Percentiles rank a stretch among this genome's conserved stretches.
phyloP scores from a whole-genome alignment of 2,888 invertebrate genomes.

The Epistrophe eligans region DNA sequence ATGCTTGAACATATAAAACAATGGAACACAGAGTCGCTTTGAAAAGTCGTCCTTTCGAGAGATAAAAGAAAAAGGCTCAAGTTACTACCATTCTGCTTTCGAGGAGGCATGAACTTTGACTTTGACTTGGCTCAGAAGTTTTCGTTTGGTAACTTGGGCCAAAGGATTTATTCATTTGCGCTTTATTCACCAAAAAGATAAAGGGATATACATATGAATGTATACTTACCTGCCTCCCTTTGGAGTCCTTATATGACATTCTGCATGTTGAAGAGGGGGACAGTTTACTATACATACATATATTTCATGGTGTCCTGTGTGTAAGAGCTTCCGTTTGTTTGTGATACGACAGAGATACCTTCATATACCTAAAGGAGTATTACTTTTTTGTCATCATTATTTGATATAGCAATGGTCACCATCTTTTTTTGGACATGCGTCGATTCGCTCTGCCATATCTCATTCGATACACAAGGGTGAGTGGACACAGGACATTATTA shows the following conservation, averaged over 20 bases:
- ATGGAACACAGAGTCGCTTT: slow-evolving; percentile 64
- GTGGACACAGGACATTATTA: slow-evolving; percentile 51
- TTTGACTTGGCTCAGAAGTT: slow-evolving; percentile 74
- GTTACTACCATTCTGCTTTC: slow-evolving; percentile 81
- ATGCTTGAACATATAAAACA: slow-evolving; percentile 50
- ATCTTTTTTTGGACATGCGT: slow-evolving; percentile 72
- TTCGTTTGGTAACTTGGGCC: slow-evolving; percentile 72
- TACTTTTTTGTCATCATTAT: neutral
- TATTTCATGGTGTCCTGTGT: slow-evolving; percentile 1
- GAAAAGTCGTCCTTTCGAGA: slow-evolving; percentile 63
- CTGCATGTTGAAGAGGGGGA: neutral
- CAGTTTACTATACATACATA: no score
- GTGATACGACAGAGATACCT: neutral
- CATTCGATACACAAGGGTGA: slow-evolving; percentile 38
- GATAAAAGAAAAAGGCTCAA: slow-evolving; percentile 81
- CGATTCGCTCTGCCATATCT: slow-evolving; percentile 47
- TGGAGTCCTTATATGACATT: slow-evolving; percentile 42
- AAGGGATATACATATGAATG: slow-evolving; percentile 55
- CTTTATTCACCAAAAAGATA: slow-evolving; percentile 64
- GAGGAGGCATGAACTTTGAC: slow-evolving; percentile 80
- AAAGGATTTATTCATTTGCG: slow-evolving; percentile 74
- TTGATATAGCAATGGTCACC: slow-evolving; percentile 58
- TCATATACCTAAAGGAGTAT: neutral
- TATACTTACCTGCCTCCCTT: neutral
- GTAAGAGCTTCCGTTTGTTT: slow-evolving; percentile 48